Evolutionary conservation across 2,797 vertebrate genomes (phyloP).

Genomic region (Falco peregrinus): DNA sequence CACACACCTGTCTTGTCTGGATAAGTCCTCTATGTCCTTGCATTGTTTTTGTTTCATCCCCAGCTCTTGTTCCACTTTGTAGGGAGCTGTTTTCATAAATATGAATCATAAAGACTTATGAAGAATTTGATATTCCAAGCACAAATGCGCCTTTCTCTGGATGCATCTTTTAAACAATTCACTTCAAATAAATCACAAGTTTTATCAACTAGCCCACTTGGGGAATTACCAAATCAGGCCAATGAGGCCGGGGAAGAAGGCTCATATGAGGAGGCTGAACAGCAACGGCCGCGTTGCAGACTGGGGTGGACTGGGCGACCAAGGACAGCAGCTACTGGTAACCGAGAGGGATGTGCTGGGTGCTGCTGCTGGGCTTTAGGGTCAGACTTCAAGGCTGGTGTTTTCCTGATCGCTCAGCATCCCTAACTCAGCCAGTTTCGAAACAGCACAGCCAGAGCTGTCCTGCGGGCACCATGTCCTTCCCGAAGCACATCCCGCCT

Average conservation of each 20-base stretch:
- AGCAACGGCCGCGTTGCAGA: accelerated
- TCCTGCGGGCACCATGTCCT: accelerated
- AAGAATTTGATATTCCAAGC: conserved; percentile 6
- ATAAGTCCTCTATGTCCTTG: neutral
- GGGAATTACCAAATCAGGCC: neutral
- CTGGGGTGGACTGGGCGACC: accelerated
- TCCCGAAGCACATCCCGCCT: neutral
- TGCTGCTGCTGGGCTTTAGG: neutral
- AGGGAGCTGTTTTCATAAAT: neutral
- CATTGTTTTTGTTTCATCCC: neutral
- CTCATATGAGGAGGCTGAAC: accelerated
- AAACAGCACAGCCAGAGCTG: neutral
- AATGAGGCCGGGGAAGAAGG: neutral
- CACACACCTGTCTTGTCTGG: neutral
- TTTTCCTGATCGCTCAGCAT: neutral
- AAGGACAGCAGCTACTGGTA: neutral
- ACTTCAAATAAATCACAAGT: neutral
- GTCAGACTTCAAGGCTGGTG: no score
- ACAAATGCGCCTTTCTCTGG: neutral
- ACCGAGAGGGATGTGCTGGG: no score
- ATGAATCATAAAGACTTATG: neutral
- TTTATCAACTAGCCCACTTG: neutral
- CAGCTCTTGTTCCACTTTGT: neutral
- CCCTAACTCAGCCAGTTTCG: neutral
- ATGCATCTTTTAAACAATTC: neutral